Conservation (phyloP, 1,140 invertebrate genomes). For the Aphis craccivora region DNA sequence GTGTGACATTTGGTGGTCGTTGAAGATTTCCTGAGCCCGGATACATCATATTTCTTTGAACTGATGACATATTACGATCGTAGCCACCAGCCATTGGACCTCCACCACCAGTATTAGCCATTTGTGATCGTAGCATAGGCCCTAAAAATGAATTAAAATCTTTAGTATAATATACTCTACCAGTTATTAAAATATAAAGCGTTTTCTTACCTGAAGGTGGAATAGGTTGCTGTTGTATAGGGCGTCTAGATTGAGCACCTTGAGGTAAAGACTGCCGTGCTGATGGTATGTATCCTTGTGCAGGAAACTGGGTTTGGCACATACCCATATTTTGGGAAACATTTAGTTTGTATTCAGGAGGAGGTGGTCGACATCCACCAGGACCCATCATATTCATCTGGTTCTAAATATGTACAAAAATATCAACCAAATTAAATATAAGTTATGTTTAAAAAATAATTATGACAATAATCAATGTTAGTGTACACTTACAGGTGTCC, state of each 20-base stretch:
- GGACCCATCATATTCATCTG: conserved; percentile 49
- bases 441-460: background rate
- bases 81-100: conserved; percentile 31
- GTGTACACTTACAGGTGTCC: conserved; percentile 26
- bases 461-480: background rate
- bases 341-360: conserved; percentile 50
- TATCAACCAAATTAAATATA: background rate
- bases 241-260: conserved; percentile 37
- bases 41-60: conserved; percentile 23
- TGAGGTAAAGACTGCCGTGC: conserved; percentile 37
- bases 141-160: background rate
- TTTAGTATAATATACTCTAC: background rate
- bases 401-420: background rate
- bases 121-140: conserved; percentile 51
- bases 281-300: conserved; percentile 47
- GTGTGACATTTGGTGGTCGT: conserved; percentile 51
- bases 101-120: conserved; percentile 42
- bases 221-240: conserved; percentile 48
- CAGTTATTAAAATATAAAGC: background rate
- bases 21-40: background rate
- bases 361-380: conserved; percentile 34
- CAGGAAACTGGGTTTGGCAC: conserved; percentile 35
- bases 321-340: conserved; percentile 52
- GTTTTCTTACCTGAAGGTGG: conserved; percentile 46
- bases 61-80: conserved; percentile 33